These are phyloP conservation scores for Gallirallus australis DNA, from an alignment of 2,797 vertebrate genomes.

Conservation along the genomic window DNA sequence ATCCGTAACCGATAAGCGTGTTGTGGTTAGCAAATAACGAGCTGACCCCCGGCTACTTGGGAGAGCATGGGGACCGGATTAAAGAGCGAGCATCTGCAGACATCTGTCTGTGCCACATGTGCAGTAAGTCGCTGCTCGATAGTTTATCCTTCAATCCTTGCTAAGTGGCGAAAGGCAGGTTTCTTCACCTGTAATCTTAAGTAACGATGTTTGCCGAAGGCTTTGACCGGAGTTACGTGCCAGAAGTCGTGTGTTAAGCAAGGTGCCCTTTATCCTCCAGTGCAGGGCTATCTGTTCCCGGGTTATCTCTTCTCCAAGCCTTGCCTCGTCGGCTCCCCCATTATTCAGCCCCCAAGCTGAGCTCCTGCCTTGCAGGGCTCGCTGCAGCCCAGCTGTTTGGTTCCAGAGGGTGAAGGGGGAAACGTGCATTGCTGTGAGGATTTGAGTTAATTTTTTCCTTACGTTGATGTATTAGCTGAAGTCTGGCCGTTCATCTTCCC, in stretches of 20 bases:
- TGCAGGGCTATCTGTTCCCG: not conserved
- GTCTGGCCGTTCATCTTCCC: not conserved
- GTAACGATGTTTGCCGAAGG: constrained; percentile 51
- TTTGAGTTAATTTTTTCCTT: constrained; percentile 60
- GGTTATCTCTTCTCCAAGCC: constrained; percentile 38
- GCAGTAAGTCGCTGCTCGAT: not conserved
- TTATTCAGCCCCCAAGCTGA: not conserved
- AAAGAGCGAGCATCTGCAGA: not conserved
- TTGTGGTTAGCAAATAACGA: constrained; percentile 17
- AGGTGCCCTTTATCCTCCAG: constrained; percentile 62
- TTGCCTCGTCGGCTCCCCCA: not conserved
- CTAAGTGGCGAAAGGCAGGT: constrained; percentile 47
- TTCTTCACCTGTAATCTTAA: constrained; percentile 59
- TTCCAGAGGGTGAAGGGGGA: not conserved
- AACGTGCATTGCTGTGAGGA: not conserved
- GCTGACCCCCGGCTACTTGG: constrained; percentile 4
- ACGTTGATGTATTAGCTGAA: not conserved
- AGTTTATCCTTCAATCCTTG: not conserved
- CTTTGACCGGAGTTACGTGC: constrained; percentile 35
- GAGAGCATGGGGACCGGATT: not conserved
- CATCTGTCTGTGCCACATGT: not conserved
- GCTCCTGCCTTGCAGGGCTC: not conserved
- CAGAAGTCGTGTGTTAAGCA: constrained; percentile 39
- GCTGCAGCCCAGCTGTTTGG: not conserved
- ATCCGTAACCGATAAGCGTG: not conserved